phyloP scores from a whole-genome alignment of 2,888 invertebrate genomes.

The Netelia fuscicornis region DNA sequence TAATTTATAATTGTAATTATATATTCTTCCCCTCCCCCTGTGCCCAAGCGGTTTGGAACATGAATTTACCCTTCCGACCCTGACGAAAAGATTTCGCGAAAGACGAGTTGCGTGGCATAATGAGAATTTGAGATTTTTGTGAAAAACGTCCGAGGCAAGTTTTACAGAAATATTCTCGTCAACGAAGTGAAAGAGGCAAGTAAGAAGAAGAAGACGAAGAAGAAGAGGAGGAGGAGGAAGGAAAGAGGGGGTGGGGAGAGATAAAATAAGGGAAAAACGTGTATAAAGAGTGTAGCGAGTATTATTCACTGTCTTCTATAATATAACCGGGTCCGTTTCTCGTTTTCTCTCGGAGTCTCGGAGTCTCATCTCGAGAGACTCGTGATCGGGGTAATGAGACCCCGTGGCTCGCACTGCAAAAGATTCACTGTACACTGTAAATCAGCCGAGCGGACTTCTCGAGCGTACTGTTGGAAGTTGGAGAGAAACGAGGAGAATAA shows the following conservation, averaged over 20 bases:
- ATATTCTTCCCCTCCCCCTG: too few relatives aligned
- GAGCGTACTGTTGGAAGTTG: constrained; percentile 31
- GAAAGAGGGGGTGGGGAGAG: constrained; percentile 68
- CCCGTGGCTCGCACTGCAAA: constrained; percentile 73
- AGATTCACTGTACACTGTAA: constrained; percentile 59
- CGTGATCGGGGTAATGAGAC: constrained; percentile 85
- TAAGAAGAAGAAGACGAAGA: constrained; percentile 58
- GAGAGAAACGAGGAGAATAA: constrained; percentile 35
- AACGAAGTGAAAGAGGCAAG: constrained; percentile 15
- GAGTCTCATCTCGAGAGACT: constrained; percentile 82
- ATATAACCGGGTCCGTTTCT: constrained; percentile 83
- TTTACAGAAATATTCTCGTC: constrained; percentile 40
- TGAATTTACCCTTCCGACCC: background rate
- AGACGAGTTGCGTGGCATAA: background rate
- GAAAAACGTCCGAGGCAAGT: background rate
- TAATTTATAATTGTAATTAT: too few relatives aligned
- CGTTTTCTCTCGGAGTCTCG: constrained; percentile 73
- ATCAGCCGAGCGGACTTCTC: constrained; percentile 59
- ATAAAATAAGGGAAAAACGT: constrained; percentile 76
- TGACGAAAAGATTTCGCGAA: background rate
- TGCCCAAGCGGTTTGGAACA: too few relatives aligned
- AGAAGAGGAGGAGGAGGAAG: background rate
- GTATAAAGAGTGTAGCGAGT: constrained; percentile 64
- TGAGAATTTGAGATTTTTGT: constrained; percentile 10
- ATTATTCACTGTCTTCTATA: constrained; percentile 82